These are phyloP conservation scores for Heptranchias perlo DNA, from an alignment of 2,113 vertebrate genomes.

Conservation along the genomic window DNA sequence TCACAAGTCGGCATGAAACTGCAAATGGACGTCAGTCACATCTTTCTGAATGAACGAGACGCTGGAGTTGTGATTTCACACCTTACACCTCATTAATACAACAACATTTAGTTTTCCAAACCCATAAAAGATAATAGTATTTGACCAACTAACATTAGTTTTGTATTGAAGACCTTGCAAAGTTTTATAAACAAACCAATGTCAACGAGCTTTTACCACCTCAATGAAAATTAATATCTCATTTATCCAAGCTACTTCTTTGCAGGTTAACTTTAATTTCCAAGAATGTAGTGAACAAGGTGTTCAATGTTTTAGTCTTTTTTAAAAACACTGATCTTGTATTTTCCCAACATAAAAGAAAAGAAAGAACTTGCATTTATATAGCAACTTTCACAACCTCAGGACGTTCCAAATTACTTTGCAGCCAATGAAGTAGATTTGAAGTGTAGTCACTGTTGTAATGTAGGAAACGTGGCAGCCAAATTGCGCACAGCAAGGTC, in stretches of 20 bases:
- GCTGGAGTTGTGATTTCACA: neutral
- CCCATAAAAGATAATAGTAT: neutral
- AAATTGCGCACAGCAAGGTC: too few species aligned
- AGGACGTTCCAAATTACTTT: neutral
- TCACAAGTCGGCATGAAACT: neutral
- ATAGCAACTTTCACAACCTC: neutral
- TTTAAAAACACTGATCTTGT: neutral
- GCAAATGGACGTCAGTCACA: too few species aligned
- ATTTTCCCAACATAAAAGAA: neutral
- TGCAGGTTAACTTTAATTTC: neutral
- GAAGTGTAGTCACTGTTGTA: too few species aligned
- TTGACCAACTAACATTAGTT: neutral
- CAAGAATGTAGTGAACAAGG: neutral
- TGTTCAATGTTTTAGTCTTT: neutral
- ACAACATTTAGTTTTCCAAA: neutral
- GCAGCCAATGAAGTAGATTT: neutral
- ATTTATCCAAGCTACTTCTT: neutral
- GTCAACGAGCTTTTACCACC: neutral
- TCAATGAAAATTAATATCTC: neutral
- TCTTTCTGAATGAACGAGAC: neutral
- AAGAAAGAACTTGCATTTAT: neutral
- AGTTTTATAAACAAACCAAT: neutral
- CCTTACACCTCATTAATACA: neutral
- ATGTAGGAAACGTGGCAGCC: too few species aligned
- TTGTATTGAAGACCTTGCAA: neutral